Evolutionary conservation across 2,888 invertebrate species (phyloP), one percentile per base, ranked within the genome.

Genomic region (Tetranychus truncatus): DNA sequence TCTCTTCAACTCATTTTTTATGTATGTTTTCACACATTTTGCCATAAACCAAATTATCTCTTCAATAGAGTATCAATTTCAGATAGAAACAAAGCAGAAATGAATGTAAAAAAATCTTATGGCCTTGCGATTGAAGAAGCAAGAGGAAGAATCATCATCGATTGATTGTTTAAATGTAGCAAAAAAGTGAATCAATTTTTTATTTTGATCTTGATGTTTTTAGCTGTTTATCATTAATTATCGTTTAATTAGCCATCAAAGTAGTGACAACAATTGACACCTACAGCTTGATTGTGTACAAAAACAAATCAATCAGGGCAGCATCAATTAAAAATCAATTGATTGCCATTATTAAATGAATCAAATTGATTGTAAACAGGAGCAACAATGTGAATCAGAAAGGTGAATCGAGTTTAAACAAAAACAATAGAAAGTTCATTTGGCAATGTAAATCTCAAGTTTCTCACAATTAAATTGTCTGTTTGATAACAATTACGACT

Each of bases 191-290:
- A 55, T 55, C 55, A 55, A 55, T 55, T 55, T 55, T 55, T 55
- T 55, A 55, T 55, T 55, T 55, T 55, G 55, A 55, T 55, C 55
- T 55, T 55, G 55, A 55, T 55, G 55, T 55, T 55, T 55, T 55
- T 15, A 55, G 2, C 15, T 55, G 55, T 15, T 55, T 55, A 55
- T 55, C 55, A 55, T 55, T 55, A 15, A 55, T 55, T 55, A 55
- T 55, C 55, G 9, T 55, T 6, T 55, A 55, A 55, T 55, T 55
- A 55, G 55, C 9, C 55, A 55, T 3, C 9, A 15, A 55, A 55
- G 15, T 6, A 15, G 55, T 15, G 55, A 55, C 9, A 55, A 55
- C 55, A 55, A 55, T 55, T 55, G 34, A 34, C 34, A 34, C 34
- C 34, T 34, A 34, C 34, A 34, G 34, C 34, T 34, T 34, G 34